A percentile compares a stretch with the other conserved stretches of the same genome.
These are phyloP conservation scores for Allophyes oxyacanthae DNA, from an alignment of 2,888 invertebrate genomes.

Conservation along the genomic window DNA sequence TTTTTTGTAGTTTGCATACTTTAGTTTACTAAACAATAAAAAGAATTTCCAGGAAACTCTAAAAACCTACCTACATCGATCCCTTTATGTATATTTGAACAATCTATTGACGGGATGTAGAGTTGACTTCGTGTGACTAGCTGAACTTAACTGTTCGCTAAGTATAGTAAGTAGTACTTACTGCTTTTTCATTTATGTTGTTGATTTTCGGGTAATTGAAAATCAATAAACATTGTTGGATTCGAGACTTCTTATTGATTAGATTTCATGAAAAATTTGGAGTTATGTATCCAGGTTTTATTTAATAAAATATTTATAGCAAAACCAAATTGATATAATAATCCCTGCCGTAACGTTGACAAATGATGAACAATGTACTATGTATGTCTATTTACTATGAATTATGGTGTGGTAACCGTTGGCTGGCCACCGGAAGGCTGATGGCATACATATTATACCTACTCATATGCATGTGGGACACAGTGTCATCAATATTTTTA, in stretches of 20 bases:
- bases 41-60: slow-evolving; percentile 27
- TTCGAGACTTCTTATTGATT: too few relatives aligned
- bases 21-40: too few relatives aligned
- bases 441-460: slow-evolving; percentile 72
- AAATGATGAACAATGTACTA: slow-evolving; percentile 15
- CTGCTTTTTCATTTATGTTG: too few relatives aligned
- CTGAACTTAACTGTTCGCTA: too few relatives aligned
- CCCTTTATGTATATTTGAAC: slow-evolving; percentile 4
- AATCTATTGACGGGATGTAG: neutral
- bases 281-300: too few relatives aligned
- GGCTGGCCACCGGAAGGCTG: slow-evolving; percentile 75
- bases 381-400: slow-evolving; percentile 54
- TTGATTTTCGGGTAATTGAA: too few relatives aligned
- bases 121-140: too few relatives aligned
- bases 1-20: neutral
- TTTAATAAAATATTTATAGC: too few relatives aligned
- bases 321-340: too few relatives aligned
- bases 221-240: too few relatives aligned
- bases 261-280: too few relatives aligned
- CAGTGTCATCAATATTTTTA: slow-evolving; percentile 70
- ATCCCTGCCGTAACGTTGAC: neutral
- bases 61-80: slow-evolving; percentile 19
- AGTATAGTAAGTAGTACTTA: too few relatives aligned
- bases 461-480: slow-evolving; percentile 72
- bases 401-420: slow-evolving; percentile 70